phyloP scores from a whole-genome alignment of 2,113 vertebrate genomes.

The Nansenia antarctica region DNA sequence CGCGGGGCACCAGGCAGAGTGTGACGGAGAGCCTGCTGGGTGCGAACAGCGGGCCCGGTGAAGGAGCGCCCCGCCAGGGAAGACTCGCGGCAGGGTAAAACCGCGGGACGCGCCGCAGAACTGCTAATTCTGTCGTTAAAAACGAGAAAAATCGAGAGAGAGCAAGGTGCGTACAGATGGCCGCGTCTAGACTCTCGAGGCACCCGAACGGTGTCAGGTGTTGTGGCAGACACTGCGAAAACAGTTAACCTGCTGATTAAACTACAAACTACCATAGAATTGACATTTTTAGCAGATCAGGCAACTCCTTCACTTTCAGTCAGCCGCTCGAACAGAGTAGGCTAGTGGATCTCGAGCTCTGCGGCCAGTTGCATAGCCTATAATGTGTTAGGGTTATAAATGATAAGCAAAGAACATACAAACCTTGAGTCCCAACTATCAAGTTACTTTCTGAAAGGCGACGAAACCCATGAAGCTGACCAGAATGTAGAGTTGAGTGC shows the following conservation, averaged over 20 bases:
- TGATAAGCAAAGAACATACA: no score
- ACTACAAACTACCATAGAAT: not conserved
- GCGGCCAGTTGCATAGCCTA: no score
- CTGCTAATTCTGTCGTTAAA: constrained; percentile 32
- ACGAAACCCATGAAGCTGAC: no score
- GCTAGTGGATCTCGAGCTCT: no score
- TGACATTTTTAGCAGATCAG: not conserved
- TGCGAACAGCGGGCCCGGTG: constrained; percentile 35
- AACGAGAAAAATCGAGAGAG: constrained; percentile 14
- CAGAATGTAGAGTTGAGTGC: no score
- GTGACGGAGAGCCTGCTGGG: constrained; percentile 43
- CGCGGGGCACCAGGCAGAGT: constrained; percentile 22
- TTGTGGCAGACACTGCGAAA: not conserved
- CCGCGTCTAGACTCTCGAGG: no score
- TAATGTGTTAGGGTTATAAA: no score
- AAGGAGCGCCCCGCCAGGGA: constrained; percentile 26
- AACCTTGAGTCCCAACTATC: no score
- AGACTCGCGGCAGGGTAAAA: constrained; percentile 2
- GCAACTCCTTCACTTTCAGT: no score
- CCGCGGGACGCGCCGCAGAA: constrained; percentile 15
- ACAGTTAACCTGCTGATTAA: not conserved
- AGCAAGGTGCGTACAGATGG: constrained; percentile 23
- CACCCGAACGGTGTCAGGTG: not conserved
- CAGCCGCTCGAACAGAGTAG: no score
- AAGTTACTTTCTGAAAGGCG: no score